phyloP scores from a whole-genome alignment of 2,888 invertebrate genomes.

The Sarcophaga variegata region DNA sequence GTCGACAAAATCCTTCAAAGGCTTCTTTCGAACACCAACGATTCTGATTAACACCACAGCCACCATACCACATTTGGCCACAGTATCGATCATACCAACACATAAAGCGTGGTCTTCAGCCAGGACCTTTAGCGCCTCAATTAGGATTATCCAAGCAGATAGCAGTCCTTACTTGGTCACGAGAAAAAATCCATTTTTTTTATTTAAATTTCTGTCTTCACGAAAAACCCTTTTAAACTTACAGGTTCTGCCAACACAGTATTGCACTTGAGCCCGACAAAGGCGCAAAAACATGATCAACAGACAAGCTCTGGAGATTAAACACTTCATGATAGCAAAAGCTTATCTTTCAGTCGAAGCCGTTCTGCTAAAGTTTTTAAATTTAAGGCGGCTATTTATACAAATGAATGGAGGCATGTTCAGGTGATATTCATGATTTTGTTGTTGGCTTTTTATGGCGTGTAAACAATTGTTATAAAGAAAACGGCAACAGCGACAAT shows the following conservation, averaged over 20 bases:
- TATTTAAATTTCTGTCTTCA: background rate
- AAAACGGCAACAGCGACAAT: background rate
- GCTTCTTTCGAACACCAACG: background rate
- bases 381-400: too few species aligned
- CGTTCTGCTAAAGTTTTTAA: too few species aligned
- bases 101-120: background rate
- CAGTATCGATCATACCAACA: background rate
- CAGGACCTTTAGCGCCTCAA: background rate
- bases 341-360: too few species aligned
- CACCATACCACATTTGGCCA: constrained; percentile 8
- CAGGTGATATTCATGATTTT: too few species aligned
- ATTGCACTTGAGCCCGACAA: background rate
- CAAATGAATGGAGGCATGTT: too few species aligned
- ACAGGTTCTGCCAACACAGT: background rate
- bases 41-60: background rate
- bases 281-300: background rate
- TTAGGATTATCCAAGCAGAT: background rate
- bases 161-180: background rate
- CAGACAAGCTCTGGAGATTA: background rate
- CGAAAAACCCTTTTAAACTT: background rate
- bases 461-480: too few species aligned
- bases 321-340: background rate
- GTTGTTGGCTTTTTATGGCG: too few species aligned
- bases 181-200: background rate
- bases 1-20: background rate